Conservation (phyloP, 2,797 vertebrate species). For the Tamandua tetradactyla region DNA sequence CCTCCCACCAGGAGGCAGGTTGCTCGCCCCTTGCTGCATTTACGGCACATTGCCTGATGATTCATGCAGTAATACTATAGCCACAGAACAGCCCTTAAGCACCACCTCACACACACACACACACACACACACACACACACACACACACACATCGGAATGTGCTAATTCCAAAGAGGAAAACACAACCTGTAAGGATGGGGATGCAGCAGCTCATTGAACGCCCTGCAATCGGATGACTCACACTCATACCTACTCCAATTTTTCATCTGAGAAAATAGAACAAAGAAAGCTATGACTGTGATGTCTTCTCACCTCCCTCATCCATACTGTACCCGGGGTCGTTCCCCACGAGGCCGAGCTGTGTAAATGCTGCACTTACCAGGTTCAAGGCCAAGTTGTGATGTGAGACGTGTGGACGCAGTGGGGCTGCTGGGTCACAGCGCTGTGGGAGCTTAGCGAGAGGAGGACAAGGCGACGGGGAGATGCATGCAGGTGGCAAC, state of each 20-base stretch:
- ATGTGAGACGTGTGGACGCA: neutral
- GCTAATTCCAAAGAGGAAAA: neutral
- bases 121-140: neutral
- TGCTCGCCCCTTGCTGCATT: constrained; percentile 39
- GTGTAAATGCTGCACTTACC: neutral
- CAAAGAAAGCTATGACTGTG: neutral
- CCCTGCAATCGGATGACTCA: neutral
- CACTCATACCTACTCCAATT: neutral
- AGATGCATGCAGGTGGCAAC: neutral
- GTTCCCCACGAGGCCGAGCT: neutral
- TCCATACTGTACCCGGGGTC: neutral
- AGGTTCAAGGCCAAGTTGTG: neutral
- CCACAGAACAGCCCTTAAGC: neutral
- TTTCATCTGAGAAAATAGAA: constrained; percentile 35
- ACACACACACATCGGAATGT: neutral
- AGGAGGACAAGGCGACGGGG: neutral
- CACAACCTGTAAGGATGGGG: neutral
- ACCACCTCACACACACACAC: neutral
- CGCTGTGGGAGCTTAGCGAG: neutral
- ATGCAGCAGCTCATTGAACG: neutral
- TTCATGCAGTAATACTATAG: constrained; percentile 28
- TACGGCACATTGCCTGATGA: constrained; percentile 34
- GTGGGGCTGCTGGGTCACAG: neutral
- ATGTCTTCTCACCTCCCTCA: neutral
- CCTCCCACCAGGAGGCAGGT: neutral